Conservation (phyloP, 2,797 vertebrate species). For the Gallinago stenura region DNA sequence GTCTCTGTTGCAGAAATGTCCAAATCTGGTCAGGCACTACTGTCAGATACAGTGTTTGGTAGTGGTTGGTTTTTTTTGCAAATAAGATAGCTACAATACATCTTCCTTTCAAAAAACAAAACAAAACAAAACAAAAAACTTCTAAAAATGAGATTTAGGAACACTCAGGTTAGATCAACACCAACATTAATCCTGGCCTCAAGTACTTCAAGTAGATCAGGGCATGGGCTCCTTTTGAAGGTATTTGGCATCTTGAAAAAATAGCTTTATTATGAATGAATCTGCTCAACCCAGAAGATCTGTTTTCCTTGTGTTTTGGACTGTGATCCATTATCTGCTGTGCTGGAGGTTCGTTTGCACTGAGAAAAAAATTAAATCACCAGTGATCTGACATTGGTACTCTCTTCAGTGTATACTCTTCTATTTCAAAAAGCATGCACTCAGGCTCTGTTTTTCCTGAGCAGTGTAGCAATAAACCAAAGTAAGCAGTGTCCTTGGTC, state of each 20-base stretch:
- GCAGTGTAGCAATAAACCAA: not conserved
- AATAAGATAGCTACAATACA: not conserved
- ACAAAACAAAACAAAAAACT: not conserved
- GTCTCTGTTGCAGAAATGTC: not conserved
- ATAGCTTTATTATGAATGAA: not conserved
- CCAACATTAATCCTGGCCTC: not conserved
- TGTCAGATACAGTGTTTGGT: accelerated
- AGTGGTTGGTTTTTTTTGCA: not conserved
- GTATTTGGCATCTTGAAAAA: not conserved
- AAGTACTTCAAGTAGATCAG: not conserved
- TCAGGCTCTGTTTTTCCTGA: not conserved
- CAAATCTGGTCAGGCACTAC: not conserved
- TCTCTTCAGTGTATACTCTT: not conserved
- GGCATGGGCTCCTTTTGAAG: not conserved
- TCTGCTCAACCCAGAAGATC: not conserved
- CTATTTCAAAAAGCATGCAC: not conserved
- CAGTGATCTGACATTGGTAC: not conserved
- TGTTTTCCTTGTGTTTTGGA: not conserved
- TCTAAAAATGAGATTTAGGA: not conserved
- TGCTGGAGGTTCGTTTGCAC: not conserved
- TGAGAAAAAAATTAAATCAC: not conserved
- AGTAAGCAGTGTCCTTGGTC: not conserved
- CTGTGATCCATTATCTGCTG: not conserved
- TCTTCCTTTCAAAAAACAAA: not conserved
- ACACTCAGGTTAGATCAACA: not conserved